Evolutionary conservation across 2,888 invertebrate genomes (phyloP), one percentile per base, ranked within the genome.

Genomic region (Clistopyga incitator): DNA sequence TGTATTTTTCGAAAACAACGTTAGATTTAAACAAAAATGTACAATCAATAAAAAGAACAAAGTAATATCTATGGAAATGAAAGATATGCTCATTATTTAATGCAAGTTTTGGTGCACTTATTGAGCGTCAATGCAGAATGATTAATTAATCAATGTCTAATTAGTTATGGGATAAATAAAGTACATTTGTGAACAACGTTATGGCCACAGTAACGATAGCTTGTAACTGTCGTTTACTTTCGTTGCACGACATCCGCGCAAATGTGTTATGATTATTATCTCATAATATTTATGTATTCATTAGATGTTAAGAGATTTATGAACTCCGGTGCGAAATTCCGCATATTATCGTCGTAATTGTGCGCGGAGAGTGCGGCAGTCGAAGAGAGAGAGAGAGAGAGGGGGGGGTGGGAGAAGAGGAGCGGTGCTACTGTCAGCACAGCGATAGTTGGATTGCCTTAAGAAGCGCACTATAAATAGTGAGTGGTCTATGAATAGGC

Each of bases 381-480:
- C 1, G 20, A 11, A n/a, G 11, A 38, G 20, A 61, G 18, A 29
- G 18, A 42, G 42, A 4, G 8, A 15, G n/a, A 29, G 20, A 54
- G 70, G 23, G 71, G n/a, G n/a, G n/a, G n/a, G n/a, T n/a, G n/a
- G n/a, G n/a, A n/a, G n/a, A n/a, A n/a, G n/a, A 56, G 6, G 61
- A n/a, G 25, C 52, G 29, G 29, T 20, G 65, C 67, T 78, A 74
- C 45, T 78, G 80, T 81, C 61, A 78, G 81, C 81, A 56, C 70
- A 42, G 78, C 72, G 84, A 81, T 80, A 70, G 78, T 81, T 81
- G 84, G 77, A 84, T 84, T 84, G 81, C 84, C 80, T 81, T 81
- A 81, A 84, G 80, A 75, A 81, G 80, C 84, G 77, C 56, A 81
- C 84, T 84, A 84, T 84, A 84, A 84, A 84, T 84, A 84, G 84